Conservation (phyloP, 1,140 invertebrate genomes). For the Drosophila santomea region DNA sequence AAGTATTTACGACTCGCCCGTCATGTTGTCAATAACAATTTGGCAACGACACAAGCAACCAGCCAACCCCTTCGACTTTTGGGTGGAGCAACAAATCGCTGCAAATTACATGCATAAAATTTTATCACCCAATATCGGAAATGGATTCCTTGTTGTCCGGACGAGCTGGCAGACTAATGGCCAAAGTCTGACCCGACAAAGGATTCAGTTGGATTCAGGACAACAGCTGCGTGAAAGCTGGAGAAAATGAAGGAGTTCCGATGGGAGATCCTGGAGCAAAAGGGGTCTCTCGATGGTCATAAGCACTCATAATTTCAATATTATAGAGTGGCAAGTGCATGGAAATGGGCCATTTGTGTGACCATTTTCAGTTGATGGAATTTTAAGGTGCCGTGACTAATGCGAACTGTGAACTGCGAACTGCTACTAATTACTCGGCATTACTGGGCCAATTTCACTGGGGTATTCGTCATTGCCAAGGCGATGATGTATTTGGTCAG, state of each 20-base stretch:
- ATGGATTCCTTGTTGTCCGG: slow-evolving; percentile 73
- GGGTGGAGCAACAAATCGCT: slow-evolving; percentile 74
- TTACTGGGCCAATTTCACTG: slow-evolving; percentile 70
- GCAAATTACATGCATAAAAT: slow-evolving; percentile 83
- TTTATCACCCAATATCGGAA: slow-evolving; percentile 84
- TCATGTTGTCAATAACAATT: slow-evolving; percentile 79
- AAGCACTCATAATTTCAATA: slow-evolving; percentile 81
- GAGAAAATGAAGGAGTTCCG: slow-evolving; percentile 25
- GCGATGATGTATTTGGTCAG: slow-evolving; percentile 63
- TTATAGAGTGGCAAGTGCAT: slow-evolving; percentile 75
- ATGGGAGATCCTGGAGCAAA: slow-evolving; percentile 15
- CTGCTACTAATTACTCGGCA: slow-evolving; percentile 67
- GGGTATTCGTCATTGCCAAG: slow-evolving; percentile 62
- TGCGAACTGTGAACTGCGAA: slow-evolving; percentile 16
- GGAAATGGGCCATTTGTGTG: slow-evolving; percentile 76
- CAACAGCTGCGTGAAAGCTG: slow-evolving; percentile 61
- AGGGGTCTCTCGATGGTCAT: slow-evolving; percentile 62
- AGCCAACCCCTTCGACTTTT: slow-evolving; percentile 48
- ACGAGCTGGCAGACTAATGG: slow-evolving; percentile 72
- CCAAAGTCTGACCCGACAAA: slow-evolving; percentile 69
- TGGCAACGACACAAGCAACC: slow-evolving; percentile 54
- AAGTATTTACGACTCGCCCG: slow-evolving; percentile 75
- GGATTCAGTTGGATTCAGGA: slow-evolving; percentile 31
- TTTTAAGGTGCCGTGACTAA: slow-evolving; percentile 58
- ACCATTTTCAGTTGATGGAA: slow-evolving; percentile 41